A percentile compares a stretch with the other conserved stretches of the same genome.
These are phyloP conservation scores for Diarsia brunnea DNA, from an alignment of 2,888 invertebrate genomes.

Conservation along the genomic window DNA sequence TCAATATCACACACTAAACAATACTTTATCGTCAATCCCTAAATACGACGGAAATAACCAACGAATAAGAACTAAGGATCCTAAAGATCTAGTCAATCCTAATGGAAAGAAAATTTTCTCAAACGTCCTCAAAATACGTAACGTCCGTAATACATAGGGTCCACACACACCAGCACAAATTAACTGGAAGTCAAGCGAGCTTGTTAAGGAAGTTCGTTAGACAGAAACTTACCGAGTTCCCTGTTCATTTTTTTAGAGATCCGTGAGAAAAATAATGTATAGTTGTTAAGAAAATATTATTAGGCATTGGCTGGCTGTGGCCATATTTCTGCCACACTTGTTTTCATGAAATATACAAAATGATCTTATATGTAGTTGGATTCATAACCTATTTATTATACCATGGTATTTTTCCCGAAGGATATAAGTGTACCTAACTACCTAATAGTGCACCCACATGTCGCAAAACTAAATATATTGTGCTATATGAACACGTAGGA, in stretches of 20 bases:
- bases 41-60: background rate
- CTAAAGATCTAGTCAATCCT: background rate
- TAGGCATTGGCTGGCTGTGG: too few species aligned
- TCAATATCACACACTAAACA: too few species aligned
- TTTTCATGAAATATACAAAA: background rate
- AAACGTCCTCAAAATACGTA: conserved; percentile 33
- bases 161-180: conserved; percentile 59
- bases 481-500: background rate
- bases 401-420: background rate
- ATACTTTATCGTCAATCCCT: background rate
- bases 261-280: conserved; percentile 33
- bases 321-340: background rate
- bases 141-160: conserved; percentile 35
- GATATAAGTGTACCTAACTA: rapidly evolving
- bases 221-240: conserved; percentile 47
- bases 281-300: too few species aligned
- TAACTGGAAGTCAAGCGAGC: conserved; percentile 61
- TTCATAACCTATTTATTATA: background rate
- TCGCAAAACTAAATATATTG: too few species aligned
- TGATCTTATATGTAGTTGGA: background rate
- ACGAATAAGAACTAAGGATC: background rate
- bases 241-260: conserved; percentile 59
- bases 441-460: background rate
- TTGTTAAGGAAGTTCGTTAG: conserved; percentile 64
- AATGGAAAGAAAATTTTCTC: conserved; percentile 17